Percentiles rank a stretch among this genome's conserved stretches.
Evolutionary conservation across 2,888 invertebrate species (phyloP).

Genomic region (Amphipoea lucens): DNA sequence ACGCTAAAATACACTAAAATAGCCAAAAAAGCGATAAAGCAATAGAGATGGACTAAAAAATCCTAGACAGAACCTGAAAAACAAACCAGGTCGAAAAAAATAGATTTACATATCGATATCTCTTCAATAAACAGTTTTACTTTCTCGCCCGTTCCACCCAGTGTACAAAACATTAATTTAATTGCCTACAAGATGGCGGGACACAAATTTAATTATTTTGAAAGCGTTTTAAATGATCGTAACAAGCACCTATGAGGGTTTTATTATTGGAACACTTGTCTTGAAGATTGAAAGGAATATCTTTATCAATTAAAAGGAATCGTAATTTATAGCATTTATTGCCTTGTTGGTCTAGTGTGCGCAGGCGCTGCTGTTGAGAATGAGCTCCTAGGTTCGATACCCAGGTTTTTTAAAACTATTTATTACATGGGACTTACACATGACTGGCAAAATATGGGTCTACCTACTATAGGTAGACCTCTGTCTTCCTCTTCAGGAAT

Average conservation of each 20-base stretch:
- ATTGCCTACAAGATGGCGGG: constrained; percentile 33
- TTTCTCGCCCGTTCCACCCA: not conserved
- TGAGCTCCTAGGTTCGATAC: not conserved
- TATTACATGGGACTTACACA: no score
- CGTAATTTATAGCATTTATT: not conserved
- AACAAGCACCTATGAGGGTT: constrained; percentile 28
- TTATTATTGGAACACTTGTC: constrained; percentile 34
- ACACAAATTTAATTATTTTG: constrained; percentile 53
- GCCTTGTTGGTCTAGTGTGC: not conserved
- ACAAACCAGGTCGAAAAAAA: not conserved
- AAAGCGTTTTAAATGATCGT: constrained; percentile 52
- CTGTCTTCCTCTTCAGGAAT: no score
- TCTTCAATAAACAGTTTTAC: not conserved
- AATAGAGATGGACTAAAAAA: not conserved
- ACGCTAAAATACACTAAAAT: no score
- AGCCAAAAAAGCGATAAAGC: no score
- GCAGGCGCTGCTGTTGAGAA: not conserved
- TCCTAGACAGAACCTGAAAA: not conserved
- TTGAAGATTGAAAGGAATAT: constrained; percentile 15
- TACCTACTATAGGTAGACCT: no score
- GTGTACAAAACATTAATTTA: constrained; percentile 35
- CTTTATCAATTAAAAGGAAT: not conserved
- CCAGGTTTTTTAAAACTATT: no score
- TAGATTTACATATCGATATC: not conserved
- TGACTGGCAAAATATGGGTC: no score